Evolutionary conservation across 1,140 invertebrate species (phyloP).

Genomic region (Drosophila ambigua): DNA sequence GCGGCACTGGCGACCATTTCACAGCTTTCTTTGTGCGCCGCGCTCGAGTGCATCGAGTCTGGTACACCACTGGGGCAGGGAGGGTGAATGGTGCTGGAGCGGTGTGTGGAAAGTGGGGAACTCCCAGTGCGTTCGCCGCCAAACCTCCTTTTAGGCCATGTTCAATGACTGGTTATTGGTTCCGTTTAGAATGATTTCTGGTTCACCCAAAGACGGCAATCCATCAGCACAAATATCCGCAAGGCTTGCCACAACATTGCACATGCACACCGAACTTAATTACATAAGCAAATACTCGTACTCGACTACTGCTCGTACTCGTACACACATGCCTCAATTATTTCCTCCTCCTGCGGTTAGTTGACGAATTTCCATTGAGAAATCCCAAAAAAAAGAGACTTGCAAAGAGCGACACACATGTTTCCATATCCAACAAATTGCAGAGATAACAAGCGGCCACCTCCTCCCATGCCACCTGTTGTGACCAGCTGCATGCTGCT

Average conservation of each 20-base stretch:
- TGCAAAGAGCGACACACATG: slow-evolving; percentile 30
- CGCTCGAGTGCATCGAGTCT: slow-evolving; percentile 63
- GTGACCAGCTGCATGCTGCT: slow-evolving; percentile 18
- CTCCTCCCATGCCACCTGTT: slow-evolving; percentile 51
- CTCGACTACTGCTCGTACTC: no score
- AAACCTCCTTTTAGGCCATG: slow-evolving; percentile 54
- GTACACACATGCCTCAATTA: slow-evolving; percentile 56
- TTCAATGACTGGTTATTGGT: slow-evolving; percentile 66
- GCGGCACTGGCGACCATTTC: slow-evolving; percentile 66
- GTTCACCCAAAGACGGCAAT: slow-evolving; percentile 26
- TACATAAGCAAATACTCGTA: slow-evolving; percentile 59
- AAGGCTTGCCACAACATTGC: slow-evolving; percentile 49
- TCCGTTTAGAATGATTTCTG: slow-evolving; percentile 63
- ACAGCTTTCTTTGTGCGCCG: slow-evolving; percentile 64
- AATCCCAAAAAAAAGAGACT: slow-evolving; percentile 5
- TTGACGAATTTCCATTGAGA: slow-evolving; percentile 11
- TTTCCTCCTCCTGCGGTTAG: slow-evolving; percentile 46
- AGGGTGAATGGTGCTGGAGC: no score
- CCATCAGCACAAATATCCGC: slow-evolving; percentile 12
- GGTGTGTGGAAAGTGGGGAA: slow-evolving; percentile 12
- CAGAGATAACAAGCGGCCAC: slow-evolving; percentile 19
- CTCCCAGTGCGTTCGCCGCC: slow-evolving; percentile 44
- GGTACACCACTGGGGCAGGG: slow-evolving; percentile 1
- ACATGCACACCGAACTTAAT: slow-evolving; percentile 59
- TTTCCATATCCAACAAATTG: slow-evolving; percentile 46